These are phyloP conservation scores for Indicator indicator DNA, from an alignment of 2,113 vertebrate species.

Conservation along the genomic window DNA sequence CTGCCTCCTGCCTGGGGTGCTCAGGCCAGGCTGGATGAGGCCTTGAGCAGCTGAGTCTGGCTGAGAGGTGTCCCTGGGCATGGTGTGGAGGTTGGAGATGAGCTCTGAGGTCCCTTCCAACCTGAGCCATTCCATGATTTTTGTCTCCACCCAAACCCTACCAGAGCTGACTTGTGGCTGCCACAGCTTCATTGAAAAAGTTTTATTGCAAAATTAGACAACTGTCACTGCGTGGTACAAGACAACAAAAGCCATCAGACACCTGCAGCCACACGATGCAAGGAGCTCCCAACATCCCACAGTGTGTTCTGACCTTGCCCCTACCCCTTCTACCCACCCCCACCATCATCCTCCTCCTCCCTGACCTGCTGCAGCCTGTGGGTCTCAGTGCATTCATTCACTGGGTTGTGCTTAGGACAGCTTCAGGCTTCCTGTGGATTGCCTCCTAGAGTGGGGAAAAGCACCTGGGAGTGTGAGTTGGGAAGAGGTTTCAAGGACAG, in stretches of 20 bases:
- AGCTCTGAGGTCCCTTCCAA: no score
- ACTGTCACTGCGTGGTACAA: not conserved
- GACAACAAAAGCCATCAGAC: constrained; percentile 44
- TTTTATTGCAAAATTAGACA: constrained; percentile 75
- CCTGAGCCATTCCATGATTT: no score
- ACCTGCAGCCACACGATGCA: constrained; percentile 55
- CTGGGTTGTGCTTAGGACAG: not conserved
- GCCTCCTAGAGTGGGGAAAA: not conserved
- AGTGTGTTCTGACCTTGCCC: not conserved
- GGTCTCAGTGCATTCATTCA: not conserved
- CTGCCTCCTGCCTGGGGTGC: no score
- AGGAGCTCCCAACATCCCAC: constrained; percentile 24
- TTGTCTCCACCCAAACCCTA: not conserved
- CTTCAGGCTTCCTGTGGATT: not conserved
- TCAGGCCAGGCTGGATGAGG: no score
- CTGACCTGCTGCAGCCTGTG: not conserved
- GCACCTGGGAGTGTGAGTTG: not conserved
- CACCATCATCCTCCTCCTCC: not conserved
- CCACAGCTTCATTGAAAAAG: constrained; percentile 39
- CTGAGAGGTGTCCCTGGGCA: no score
- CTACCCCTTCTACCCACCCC: not conserved
- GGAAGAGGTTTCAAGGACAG: not conserved
- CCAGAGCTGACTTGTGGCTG: not conserved
- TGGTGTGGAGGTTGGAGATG: no score
- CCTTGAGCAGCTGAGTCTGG: no score